Base-by-base conservation (phyloP, 2,797 vertebrate species). In the Tolypeutes matacus region DNA sequence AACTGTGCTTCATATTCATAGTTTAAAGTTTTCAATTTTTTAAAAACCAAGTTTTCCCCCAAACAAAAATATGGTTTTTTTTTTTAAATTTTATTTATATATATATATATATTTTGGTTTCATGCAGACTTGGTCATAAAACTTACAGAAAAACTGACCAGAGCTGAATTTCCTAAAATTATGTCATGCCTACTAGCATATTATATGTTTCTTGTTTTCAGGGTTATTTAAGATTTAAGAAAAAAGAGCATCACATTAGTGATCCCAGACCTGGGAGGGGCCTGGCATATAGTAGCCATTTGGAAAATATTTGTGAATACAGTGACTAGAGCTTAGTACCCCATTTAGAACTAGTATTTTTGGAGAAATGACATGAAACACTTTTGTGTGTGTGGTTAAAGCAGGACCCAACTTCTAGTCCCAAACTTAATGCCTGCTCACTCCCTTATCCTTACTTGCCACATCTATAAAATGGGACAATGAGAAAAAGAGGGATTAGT, bases 11-110 rank as follows among this genome's bases (percentile, higher is more conserved):
- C 42, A n/a, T 34, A 56, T 88, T 86, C 42, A n/a, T 34, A 56
- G 58, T 53, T 90, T 92, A 67, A 58, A n/a, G 29, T 78, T 72
- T 51, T 51, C 34, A 13, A 21, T 82, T 51, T 70, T 75, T 51
- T 10, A 83, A 82, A 95, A 96, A 77, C 62, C 17, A 80, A 29
- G 39, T 90, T 88, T 93, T 94, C 62, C 60, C 89, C n/a, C 39
- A 90, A 49, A 65, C 5, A 46, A 7, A 77, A 34, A 13, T 62
- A 46, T 46, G 2, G 9, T 46, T 46, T 46, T 9, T 6, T 8
- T 72, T 67, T 56, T 56, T 6, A 51, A 51, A 17, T 75, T 86
- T 75, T 51, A n/a, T 17, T 75, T 12, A n/a, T n/a, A n/a, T n/a
- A n/a, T n/a, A 13, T 67, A 46, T 46, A 5, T n/a, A n/a, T 56